Conservation (phyloP, 2,113 vertebrate genomes). For the Empidonax traillii region DNA sequence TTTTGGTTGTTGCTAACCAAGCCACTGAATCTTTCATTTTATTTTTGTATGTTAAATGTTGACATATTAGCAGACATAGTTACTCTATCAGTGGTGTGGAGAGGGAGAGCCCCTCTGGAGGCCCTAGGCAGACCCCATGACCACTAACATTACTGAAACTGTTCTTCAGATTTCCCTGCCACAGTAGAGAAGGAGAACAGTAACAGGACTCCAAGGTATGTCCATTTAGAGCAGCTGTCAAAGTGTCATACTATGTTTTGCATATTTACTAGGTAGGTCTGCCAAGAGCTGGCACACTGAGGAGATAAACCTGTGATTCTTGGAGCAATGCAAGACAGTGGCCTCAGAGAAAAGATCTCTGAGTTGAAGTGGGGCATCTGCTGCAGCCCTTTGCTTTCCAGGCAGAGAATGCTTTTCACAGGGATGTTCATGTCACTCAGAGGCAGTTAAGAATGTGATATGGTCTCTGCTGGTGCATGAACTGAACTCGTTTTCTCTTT, state of each 20-base stretch:
- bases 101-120: background rate
- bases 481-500: background rate
- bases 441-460: background rate
- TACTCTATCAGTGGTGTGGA: background rate
- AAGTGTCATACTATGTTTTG: background rate
- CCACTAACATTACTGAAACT: background rate
- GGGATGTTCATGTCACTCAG: background rate
- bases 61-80: background rate
- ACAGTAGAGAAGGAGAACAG: background rate
- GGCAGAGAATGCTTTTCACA: background rate
- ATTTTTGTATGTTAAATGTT: background rate
- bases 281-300: background rate
- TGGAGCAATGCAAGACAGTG: background rate
- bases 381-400: background rate
- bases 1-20: background rate
- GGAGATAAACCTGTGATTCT: background rate
- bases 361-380: background rate
- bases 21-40: background rate
- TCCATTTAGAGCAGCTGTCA: background rate
- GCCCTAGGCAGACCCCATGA: rapidly evolving
- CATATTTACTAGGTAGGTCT: background rate
- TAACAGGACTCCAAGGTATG: background rate
- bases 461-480: background rate
- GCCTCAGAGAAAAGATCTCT: background rate
- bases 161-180: background rate